These are phyloP conservation scores for Trichonephila clavipes DNA, from an alignment of 1,140 invertebrate species.

Conservation along the genomic window DNA sequence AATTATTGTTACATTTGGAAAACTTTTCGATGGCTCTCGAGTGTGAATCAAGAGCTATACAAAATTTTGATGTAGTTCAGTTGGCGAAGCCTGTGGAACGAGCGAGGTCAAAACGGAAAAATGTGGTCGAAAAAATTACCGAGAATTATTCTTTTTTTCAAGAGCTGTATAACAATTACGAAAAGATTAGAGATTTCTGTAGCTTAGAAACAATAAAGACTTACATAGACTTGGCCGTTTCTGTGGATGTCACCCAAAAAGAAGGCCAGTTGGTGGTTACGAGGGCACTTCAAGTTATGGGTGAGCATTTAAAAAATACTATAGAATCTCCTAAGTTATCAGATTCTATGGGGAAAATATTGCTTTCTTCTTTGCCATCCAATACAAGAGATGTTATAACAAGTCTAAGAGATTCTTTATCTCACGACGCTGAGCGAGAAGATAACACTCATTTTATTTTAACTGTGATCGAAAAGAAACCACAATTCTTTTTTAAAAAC, in stretches of 20 bases:
- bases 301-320: slow-evolving; percentile 45
- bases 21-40: background rate
- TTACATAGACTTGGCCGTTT: background rate
- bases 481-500: background rate
- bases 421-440: background rate
- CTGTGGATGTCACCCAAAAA: background rate
- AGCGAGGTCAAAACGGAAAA: background rate
- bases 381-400: background rate
- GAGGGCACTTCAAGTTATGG: slow-evolving; percentile 53
- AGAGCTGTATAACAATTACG: background rate
- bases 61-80: background rate
- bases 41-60: background rate
- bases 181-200: slow-evolving; percentile 11
- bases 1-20: background rate
- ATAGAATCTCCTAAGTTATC: slow-evolving; percentile 57
- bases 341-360: background rate
- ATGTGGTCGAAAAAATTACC: background rate
- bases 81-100: background rate
- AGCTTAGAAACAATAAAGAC: slow-evolving; percentile 1
- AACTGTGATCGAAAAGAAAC: slow-evolving; percentile 1
- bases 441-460: background rate
- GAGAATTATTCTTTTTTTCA: background rate
- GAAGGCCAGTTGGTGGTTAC: slow-evolving; percentile 31
- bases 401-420: slow-evolving; percentile 26
- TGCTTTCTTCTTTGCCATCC: background rate